Evolutionary conservation across 2,113 vertebrate species (phyloP).

Genomic region (Hippocampus mohnikei): DNA sequence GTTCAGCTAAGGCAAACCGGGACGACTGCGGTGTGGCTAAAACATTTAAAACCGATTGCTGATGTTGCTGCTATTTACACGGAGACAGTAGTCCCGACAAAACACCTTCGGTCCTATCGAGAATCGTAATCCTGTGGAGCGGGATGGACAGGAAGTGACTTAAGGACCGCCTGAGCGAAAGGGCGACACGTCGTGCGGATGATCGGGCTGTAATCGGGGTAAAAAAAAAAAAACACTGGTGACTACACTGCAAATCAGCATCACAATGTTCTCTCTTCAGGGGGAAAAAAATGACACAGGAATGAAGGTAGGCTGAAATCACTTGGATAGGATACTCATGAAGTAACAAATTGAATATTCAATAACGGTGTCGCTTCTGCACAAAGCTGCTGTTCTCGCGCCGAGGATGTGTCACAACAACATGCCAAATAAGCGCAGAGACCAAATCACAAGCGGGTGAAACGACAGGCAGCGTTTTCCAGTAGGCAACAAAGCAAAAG

Average conservation of each 20-base stretch:
- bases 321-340: conserved; percentile 58
- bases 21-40: conserved; percentile 70
- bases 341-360: conserved; percentile 54
- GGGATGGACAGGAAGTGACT: conserved; percentile 22
- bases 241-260: conserved; percentile 47
- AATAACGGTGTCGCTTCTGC: conserved; percentile 39
- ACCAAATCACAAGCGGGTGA: conserved; percentile 61
- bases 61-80: conserved; percentile 52
- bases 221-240: conserved; percentile 22
- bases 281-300: conserved; percentile 39
- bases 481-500: conserved; percentile 54
- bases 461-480: conserved; percentile 48
- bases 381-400: conserved; percentile 45
- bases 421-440: conserved; percentile 56
- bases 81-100: neutral
- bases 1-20: conserved; percentile 84
- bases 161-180: conserved; percentile 29
- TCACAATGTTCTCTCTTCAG: conserved; percentile 46
- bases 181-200: conserved; percentile 8
- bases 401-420: conserved; percentile 53
- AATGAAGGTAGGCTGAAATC: conserved; percentile 53
- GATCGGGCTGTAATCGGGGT: neutral
- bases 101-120: conserved; percentile 16
- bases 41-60: conserved; percentile 49
- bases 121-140: conserved; percentile 29